Evolutionary conservation across 1,140 invertebrate genomes (phyloP).

Genomic region (Metopolophium dirhodum): DNA sequence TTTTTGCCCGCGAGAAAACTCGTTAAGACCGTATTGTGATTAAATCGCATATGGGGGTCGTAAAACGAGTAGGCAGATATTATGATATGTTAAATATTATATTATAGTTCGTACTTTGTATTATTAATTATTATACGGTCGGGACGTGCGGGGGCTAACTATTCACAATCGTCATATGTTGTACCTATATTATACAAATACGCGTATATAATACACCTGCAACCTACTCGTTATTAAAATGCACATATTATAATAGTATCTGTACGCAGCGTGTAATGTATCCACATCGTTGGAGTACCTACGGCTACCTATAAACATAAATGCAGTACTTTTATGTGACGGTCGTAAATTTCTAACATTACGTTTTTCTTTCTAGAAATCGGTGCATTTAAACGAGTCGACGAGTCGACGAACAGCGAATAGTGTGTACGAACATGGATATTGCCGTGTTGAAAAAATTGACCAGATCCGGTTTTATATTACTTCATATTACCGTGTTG

Average conservation of each 20-base stretch:
- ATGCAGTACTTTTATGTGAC: background rate
- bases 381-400: constrained; percentile 18
- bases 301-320: background rate
- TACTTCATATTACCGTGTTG: constrained; percentile 28
- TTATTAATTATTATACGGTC: background rate
- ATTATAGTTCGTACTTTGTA: background rate
- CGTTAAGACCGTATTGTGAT: background rate
- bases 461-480: constrained; percentile 54
- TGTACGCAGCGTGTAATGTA: background rate
- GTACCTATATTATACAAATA: background rate
- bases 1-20: background rate
- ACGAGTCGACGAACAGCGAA: background rate
- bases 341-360: background rate
- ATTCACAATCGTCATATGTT: background rate
- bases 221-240: background rate
- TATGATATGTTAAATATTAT: background rate
- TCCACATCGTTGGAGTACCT: background rate
- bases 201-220: background rate
- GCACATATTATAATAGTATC: background rate
- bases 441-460: constrained; percentile 54
- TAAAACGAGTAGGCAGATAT: background rate
- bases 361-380: constrained; percentile 25
- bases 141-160: background rate
- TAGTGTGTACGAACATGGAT: constrained; percentile 8
- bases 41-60: background rate